Conservation (phyloP, 2,797 vertebrate genomes). For the Sebastes minor region DNA sequence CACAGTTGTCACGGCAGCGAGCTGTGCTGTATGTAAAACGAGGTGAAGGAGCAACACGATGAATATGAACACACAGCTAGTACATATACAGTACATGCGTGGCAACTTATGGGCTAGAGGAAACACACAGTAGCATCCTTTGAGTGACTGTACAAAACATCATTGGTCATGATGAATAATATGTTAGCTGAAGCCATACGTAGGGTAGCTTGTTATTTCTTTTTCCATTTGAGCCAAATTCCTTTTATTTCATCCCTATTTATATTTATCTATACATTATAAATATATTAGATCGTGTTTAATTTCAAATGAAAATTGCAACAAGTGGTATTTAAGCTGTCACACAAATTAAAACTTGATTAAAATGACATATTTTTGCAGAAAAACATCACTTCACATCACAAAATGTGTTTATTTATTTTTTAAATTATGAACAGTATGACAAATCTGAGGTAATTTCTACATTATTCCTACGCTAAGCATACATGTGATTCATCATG, state of each 20-base stretch:
- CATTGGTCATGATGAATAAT: background rate
- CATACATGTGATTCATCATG: too few relatives aligned
- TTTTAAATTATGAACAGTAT: background rate
- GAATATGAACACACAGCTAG: constrained; percentile 39
- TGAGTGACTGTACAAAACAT: background rate
- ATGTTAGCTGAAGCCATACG: background rate
- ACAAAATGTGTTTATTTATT: background rate
- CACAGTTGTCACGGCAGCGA: constrained; percentile 79
- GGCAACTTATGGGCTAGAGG: background rate
- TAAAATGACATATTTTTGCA: background rate
- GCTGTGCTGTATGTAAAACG: constrained; percentile 62
- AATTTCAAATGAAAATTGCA: background rate
- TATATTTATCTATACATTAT: background rate
- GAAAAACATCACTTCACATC: background rate
- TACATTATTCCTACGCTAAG: accelerated
- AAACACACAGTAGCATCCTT: background rate
- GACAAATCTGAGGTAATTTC: background rate
- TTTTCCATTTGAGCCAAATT: background rate
- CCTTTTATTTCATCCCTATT: background rate
- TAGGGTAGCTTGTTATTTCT: background rate
- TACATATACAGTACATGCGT: background rate
- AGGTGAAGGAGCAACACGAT: constrained; percentile 54
- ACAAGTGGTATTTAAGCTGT: background rate
- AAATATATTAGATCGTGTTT: background rate
- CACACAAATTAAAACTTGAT: background rate